Percentiles rank a stretch among this genome's conserved stretches.
Evolutionary conservation across 2,113 vertebrate genomes (phyloP).

Genomic region (Scolopax mira): DNA sequence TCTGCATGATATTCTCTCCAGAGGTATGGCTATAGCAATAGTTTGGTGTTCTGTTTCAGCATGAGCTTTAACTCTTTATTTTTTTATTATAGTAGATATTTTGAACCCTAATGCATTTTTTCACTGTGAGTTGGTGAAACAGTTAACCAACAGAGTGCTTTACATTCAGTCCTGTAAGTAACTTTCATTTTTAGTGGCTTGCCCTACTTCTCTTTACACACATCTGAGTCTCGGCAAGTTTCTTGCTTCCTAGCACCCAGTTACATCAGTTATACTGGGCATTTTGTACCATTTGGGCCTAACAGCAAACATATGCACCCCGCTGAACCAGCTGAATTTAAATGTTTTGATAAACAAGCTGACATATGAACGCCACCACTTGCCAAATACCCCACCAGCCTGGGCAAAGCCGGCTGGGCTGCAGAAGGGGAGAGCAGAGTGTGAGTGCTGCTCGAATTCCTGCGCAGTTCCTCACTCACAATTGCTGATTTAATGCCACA

Average conservation of each 20-base stretch:
- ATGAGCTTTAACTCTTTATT: not conserved
- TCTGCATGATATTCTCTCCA: not conserved
- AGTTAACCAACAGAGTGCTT: not conserved
- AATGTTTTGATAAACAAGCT: not conserved
- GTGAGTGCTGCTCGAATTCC: not conserved
- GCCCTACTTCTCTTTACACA: not conserved
- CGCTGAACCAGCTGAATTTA: not conserved
- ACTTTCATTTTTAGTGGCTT: not conserved
- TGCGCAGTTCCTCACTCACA: not conserved
- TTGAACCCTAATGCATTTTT: not conserved
- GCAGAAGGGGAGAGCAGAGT: not conserved
- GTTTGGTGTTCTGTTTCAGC: not conserved
- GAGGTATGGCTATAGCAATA: not conserved
- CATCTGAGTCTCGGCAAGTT: not conserved
- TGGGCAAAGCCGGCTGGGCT: not conserved
- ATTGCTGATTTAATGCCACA: not conserved
- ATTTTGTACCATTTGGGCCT: not conserved
- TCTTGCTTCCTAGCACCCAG: not conserved
- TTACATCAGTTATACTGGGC: not conserved
- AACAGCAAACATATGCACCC: not conserved
- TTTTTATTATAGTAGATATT: not conserved
- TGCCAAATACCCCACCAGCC: not conserved
- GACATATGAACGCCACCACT: not conserved
- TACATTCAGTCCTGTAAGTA: not conserved
- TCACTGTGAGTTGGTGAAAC: not conserved